Evolutionary conservation across 2,797 vertebrate species (phyloP), one percentile per base, ranked within the genome.

Genomic region (Atherinosoma microstoma): DNA sequence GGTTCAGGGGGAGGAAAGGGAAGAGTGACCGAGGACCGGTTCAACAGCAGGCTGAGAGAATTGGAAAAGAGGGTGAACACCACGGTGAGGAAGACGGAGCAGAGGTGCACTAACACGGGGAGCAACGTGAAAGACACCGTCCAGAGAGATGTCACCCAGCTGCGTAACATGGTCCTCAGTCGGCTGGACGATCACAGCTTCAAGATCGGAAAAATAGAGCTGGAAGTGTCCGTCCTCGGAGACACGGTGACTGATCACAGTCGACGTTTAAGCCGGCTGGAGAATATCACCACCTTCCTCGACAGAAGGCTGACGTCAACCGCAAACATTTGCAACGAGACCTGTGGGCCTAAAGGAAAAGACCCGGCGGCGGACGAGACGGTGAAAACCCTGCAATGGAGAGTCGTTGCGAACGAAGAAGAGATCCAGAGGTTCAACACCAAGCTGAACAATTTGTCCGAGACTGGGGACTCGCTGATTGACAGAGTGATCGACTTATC

Each of bases 31-130:
- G 94, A 95, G 40, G 94, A 96, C 63, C 90, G 78, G 70, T 20
- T 95, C 29, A 94, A 78, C 49, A 79, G 71, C 45, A 89, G 76
- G 60, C 84, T 96, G 36, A 89, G 93, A 6, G 95, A 95, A 2
- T 42, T 97, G n/a, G 97, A 97, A 84, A 93, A 95, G 65, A 90
- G 90, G 54, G 64, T 96, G 75, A 96, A 96, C 0, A 94, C 92
- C 84, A 98, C 95, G 0, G 73, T 96, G 87, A 96, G 96, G 54
- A 95, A 95, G 85, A 85, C 94, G 0, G 96, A 94, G 70, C 95
- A 95, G 27, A 93, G 93, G 59, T 95, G 95, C 4, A 88, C 83
- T 0, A 94, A 94, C 82, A 94, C 90, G 0, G 91, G 92, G 0
- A 95, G 87, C 70, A 95, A 94, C 67, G 22, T 96, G 74, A 95